Evolutionary conservation across 2,888 invertebrate genomes (phyloP).

Genomic region (Mayetiola destructor): DNA sequence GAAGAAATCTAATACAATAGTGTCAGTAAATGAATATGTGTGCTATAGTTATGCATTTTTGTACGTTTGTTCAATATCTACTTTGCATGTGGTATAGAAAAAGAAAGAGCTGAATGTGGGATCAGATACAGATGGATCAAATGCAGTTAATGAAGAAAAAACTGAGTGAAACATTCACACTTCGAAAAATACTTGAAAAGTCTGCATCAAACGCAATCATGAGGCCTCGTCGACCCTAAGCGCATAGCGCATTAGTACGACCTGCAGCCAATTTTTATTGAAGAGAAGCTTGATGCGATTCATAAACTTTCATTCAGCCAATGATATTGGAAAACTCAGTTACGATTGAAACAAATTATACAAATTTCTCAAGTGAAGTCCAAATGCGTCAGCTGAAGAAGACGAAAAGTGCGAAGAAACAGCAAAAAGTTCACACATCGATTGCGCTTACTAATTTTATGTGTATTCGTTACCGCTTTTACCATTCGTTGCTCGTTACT

Average conservation of each 20-base stretch:
- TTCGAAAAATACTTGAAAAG: neutral
- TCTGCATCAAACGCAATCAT: neutral
- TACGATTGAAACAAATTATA: neutral
- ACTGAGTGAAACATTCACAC: neutral
- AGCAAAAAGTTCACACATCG: too few species aligned
- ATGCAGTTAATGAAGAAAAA: neutral
- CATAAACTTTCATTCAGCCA: constrained; percentile 9
- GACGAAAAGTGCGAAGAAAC: too few species aligned
- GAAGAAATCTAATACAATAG: constrained; percentile 8
- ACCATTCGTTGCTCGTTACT: too few species aligned
- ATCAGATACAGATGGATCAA: neutral
- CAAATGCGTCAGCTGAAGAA: too few species aligned
- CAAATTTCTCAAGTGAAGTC: too few species aligned
- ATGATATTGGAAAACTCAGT: neutral
- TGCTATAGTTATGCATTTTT: too few species aligned
- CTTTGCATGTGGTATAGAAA: neutral
- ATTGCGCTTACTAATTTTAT: too few species aligned
- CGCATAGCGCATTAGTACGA: neutral
- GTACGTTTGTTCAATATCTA: too few species aligned
- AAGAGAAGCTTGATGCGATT: too few species aligned
- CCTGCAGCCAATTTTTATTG: constrained; percentile 1
- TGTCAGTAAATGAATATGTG: constrained; percentile 9
- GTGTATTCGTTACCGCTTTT: too few species aligned
- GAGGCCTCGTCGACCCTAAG: neutral
- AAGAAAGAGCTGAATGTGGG: constrained; percentile 9